These are phyloP conservation scores for Indicator maculatus DNA, from an alignment of 2,113 vertebrate species.

Conservation along the genomic window DNA sequence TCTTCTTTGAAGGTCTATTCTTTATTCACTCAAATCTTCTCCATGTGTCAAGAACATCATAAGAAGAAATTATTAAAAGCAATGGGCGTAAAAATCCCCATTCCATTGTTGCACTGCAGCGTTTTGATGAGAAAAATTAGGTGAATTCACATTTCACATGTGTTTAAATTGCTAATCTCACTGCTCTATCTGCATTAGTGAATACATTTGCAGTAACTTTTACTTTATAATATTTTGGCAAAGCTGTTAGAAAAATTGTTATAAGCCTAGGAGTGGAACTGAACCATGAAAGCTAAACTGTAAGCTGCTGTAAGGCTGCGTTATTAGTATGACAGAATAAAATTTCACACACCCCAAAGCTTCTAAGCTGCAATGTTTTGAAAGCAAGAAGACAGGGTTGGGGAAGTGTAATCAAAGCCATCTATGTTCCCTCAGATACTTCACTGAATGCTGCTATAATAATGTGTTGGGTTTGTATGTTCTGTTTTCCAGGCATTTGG, in stretches of 20 bases:
- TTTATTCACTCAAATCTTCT: slow-evolving; percentile 30
- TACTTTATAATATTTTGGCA: slow-evolving; percentile 53
- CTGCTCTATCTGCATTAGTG: slow-evolving; percentile 45
- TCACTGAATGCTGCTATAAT: not conserved
- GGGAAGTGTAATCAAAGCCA: slow-evolving; percentile 33
- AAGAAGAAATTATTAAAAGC: slow-evolving; percentile 36
- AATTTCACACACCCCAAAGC: slow-evolving; percentile 56
- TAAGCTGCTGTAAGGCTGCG: slow-evolving; percentile 38
- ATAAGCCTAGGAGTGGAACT: slow-evolving; percentile 50
- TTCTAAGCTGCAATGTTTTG: slow-evolving; percentile 40
- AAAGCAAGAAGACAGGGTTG: slow-evolving; percentile 9
- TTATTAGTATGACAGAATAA: slow-evolving; percentile 70
- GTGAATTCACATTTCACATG: slow-evolving; percentile 51
- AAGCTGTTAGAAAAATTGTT: slow-evolving; percentile 65
- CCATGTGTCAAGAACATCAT: slow-evolving; percentile 22
- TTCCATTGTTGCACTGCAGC: slow-evolving; percentile 16
- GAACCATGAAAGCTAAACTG: slow-evolving; percentile 63
- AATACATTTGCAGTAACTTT: slow-evolving; percentile 35
- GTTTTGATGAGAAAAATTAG: slow-evolving; percentile 49
- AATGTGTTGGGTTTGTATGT: slow-evolving; percentile 10
- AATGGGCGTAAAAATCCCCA: not conserved
- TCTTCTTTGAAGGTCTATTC: slow-evolving; percentile 28
- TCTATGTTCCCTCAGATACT: slow-evolving; percentile 10
- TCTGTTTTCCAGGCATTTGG: slow-evolving; percentile 81
- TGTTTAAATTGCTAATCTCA: slow-evolving; percentile 54